These are phyloP conservation scores for Paedocypris sp. DNA, from an alignment of 2,113 vertebrate species.

Conservation along the genomic window DNA sequence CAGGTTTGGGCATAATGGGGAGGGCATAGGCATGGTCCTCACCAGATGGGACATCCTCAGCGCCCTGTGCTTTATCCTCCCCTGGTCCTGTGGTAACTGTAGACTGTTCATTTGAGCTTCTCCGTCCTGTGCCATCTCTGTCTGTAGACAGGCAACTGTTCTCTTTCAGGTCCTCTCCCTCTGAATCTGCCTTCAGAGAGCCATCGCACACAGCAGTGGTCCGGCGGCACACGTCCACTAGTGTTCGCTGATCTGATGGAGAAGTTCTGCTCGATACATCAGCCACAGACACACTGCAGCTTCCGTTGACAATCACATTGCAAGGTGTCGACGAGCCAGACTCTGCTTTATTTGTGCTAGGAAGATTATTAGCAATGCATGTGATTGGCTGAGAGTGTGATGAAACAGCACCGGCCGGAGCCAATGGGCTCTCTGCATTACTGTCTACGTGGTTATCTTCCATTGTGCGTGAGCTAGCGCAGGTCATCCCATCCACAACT, in stretches of 20 bases:
- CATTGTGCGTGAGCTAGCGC: constrained; percentile 45
- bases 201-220: constrained; percentile 40
- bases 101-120: constrained; percentile 66
- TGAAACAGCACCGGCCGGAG: constrained; percentile 59
- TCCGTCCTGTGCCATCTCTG: constrained; percentile 72
- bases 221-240: constrained; percentile 42
- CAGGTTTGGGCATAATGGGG: constrained; percentile 85
- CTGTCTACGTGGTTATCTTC: constrained; percentile 50
- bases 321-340: constrained; percentile 67
- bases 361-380: constrained; percentile 26
- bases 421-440: constrained; percentile 66
- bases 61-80: constrained; percentile 69
- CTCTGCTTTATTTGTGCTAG: constrained; percentile 52
- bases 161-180: constrained; percentile 92
- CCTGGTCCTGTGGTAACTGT: constrained; percentile 58
- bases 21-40: constrained; percentile 90
- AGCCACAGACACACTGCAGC: constrained; percentile 13
- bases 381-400: constrained; percentile 40
- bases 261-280: constrained; percentile 55
- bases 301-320: constrained; percentile 94
- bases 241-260: constrained; percentile 41
- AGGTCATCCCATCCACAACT: constrained; percentile 47
- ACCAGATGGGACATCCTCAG: constrained; percentile 73
- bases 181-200: constrained; percentile 61
- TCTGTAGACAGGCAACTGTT: constrained; percentile 82